Evolutionary conservation across 2,113 vertebrate species (phyloP), one percentile per base, ranked within the genome.

Genomic region (Corythornis madagascariensis): DNA sequence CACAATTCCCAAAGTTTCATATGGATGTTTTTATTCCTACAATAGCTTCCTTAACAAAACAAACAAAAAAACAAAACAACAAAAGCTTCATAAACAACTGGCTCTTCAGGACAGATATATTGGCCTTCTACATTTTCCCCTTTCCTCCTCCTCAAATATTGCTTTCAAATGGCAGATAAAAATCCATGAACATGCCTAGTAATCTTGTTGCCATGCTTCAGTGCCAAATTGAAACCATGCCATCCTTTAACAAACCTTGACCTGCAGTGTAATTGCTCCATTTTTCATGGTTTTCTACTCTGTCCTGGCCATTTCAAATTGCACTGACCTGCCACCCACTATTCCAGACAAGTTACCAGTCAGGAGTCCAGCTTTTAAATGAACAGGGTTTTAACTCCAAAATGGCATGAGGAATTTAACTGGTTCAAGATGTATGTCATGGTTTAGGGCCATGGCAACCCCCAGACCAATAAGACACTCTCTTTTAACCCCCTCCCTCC

Each of bases 191-290:
- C 52, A 33, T 73, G n/a, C 28, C 45, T 83, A 61, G 70, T 64
- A 82, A 72, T 67, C 85, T 77, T 83, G 50, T 92, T 86, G 76
- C 88, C 78, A 92, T 90, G 61, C 60, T 88, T 86, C 83, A 83
- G 64, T 83, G 70, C 77, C 92, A 95, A 96, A 97, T 83, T 86
- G 80, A 96, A 97, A 95, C 40, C 93, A 96, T 83, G 70, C 94
- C 78, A 87, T 86, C 79, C 48, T 85, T 35, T 88, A 97, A 95
- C 52, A 94, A 95, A 95, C 72, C n/a, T 93, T 96, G 96, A 97
- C 93, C 95, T 94, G 63, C 57, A 88, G 64, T 71, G 74, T 92
- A 96, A 91, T 96, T 95, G 87, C 78, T 92, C 86, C 67, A 40
- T 92, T 96, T 96, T 96, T 95, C 96, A 92, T 82, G 56, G 42